These are phyloP conservation scores for Passer montanus DNA, from an alignment of 2,113 vertebrate genomes.

Conservation along the genomic window DNA sequence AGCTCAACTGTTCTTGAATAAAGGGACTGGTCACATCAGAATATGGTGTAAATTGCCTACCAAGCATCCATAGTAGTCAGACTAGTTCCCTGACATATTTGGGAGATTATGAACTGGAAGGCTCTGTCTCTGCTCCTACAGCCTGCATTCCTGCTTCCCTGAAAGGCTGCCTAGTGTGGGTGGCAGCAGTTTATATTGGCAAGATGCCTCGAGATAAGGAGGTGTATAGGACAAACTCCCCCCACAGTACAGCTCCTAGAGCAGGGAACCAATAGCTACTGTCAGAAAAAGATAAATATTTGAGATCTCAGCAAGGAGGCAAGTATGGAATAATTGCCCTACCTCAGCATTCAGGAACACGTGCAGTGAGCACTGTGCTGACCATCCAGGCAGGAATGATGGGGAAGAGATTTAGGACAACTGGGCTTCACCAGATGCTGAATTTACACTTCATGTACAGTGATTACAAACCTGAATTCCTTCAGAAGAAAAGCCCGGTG, in stretches of 20 bases:
- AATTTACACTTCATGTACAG: not conserved
- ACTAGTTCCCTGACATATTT: slow-evolving; percentile 46
- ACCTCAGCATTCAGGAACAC: not conserved
- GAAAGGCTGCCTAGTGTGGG: slow-evolving; percentile 29
- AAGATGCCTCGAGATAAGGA: slow-evolving; percentile 43
- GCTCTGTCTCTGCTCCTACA: not conserved
- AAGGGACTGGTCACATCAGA: not conserved
- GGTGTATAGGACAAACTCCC: not conserved
- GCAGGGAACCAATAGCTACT: not conserved
- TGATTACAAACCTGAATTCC: not conserved
- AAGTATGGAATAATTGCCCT: not conserved
- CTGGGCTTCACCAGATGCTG: not conserved
- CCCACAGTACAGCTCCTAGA: not conserved
- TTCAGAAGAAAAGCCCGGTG: not conserved
- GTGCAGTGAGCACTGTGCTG: not conserved
- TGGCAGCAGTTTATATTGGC: slow-evolving; percentile 54
- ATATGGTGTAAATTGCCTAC: not conserved
- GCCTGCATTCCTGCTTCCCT: slow-evolving; percentile 4
- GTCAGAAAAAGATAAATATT: not conserved
- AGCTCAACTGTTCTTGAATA: not conserved
- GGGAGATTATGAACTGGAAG: slow-evolving; percentile 34
- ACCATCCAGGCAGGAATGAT: accelerated
- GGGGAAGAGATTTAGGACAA: not conserved
- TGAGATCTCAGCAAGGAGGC: not conserved
- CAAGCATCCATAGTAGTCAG: slow-evolving; percentile 9